Evolutionary conservation across 2,113 vertebrate genomes (phyloP).

Genomic region (Erythrocercus mccallii): DNA sequence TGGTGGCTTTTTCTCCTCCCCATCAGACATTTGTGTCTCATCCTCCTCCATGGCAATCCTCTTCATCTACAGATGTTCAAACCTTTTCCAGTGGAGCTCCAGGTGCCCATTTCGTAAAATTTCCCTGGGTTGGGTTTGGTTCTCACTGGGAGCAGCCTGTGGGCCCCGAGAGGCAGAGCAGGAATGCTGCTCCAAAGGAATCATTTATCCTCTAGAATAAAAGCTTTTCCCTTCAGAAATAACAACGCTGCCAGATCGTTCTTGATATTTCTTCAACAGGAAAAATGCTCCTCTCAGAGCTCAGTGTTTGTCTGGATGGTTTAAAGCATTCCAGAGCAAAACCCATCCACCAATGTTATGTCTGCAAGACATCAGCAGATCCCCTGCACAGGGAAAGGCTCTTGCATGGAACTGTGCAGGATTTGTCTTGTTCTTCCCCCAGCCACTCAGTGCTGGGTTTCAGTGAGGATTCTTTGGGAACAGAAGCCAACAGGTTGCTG

Average conservation of each 20-base stretch:
- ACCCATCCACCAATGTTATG: neutral
- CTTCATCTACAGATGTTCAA: no score
- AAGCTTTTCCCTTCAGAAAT: neutral
- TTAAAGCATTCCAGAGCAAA: neutral
- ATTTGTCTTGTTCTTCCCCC: neutral
- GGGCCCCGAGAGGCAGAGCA: neutral
- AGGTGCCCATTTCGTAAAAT: neutral
- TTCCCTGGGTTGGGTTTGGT: neutral
- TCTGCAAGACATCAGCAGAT: neutral
- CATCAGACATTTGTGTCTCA: neutral
- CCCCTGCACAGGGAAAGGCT: neutral
- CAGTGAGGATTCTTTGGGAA: neutral
- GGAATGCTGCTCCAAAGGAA: neutral
- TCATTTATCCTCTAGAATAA: neutral
- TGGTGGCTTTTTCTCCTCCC: neutral
- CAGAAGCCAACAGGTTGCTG: neutral
- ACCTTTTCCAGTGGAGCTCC: neutral
- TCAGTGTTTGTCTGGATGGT: neutral
- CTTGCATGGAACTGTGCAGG: neutral
- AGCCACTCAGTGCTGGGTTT: neutral
- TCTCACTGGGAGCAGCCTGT: fast-evolving
- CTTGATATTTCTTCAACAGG: neutral
- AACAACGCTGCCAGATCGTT: neutral
- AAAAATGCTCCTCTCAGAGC: neutral
- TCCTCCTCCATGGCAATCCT: neutral